Evolutionary conservation across 2,113 vertebrate species (phyloP), one percentile per base, ranked within the genome.

Genomic region (Tragelaphus strepsiceros): DNA sequence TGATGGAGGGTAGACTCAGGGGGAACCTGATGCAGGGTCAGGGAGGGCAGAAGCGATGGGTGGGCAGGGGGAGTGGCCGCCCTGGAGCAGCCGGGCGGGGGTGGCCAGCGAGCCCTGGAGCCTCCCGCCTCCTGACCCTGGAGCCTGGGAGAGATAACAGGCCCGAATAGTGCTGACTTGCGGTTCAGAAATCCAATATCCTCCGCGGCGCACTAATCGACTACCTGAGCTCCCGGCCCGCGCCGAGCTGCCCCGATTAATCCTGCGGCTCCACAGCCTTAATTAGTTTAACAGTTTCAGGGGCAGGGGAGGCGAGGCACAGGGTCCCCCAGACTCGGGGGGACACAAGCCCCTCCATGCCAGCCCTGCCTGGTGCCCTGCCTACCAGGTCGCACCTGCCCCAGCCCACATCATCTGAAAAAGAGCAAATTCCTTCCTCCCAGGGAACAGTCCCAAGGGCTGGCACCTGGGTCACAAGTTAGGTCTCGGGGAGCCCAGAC

Each of bases 151-250:
- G 98, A 98, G 98, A 98, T 98, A 98, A 98, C 97, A 98, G 97
- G 97, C 97, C 97, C 49, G 96, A 98, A 98, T 98, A 98, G 97
- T 98, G 98, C 98, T 98, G 98, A 98, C 98, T 98, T 98, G 98
- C 98, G 98, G 97, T 98, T 98, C 98, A 98, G 98, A 98, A 98
- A 98, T 98, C 98, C 98, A 98, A 98, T 98, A 98, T 98, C 98
- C 97, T 98, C 98, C 93, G 24, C 78, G 78, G 98, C 96, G 4
- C 96, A 98, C 98, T 98, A 98, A 98, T 98, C 98, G 98, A 98
- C 98, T 98, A 98, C 98, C 98, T 98, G 98, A 98, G 98, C 98
- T 96, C 96, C 96, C 2, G 94, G 97, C 96, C 98, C 56, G 81
- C 61, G 97, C 96, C 0, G 81, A 95, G 97, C 97, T 97, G 98